Base-by-base conservation (phyloP, 35 echinoderm and acorn worm species). In the Ptychodera flava region DNA sequence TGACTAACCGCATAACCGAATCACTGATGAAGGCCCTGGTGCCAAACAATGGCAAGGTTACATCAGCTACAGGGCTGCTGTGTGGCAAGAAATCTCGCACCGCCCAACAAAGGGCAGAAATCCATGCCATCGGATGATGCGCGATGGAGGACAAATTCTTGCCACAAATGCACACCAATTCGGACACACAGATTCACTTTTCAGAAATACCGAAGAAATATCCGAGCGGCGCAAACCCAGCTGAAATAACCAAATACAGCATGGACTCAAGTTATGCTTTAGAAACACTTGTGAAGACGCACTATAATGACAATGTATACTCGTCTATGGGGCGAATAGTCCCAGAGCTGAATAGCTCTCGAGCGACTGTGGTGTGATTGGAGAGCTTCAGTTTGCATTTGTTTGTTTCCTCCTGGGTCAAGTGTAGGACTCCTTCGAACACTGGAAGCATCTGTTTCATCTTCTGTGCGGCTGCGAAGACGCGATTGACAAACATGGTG, bases 381-480 rank as follows among this genome's bases (percentile, higher is more conserved):
- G 83, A 32, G 96, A 99, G 84, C 78, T 99, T 33, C 96, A 99
- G 77, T 87, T 99, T 86, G 96, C 93, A 31, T 99, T 99, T 84
- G 77, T 99, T 28, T 99, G 96, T 88, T 99, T 99, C 45, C 90
- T 99, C 75, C 82, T 99, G 45, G 96, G 96, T 52, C 96, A 99
- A 76, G 96, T 99, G 15, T 99, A 94, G 32, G 96, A 99, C 79
- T 90, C 92, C 6, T 99, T 99, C 86, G 96, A 99, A 45, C 96
- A 94, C 33, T 99, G 96, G 96, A 99, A 99, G 85, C 79, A 84
- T 37, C 93, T 99, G 0, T 86, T 94, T 35, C 89, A 94, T 36
- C 88, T 99, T 16, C 78, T 99, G 30, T 94, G 96, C 80, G 81
- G 90, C 15, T 99, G 86, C 80, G 90, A 92, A 31, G 90, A 92